phyloP scores from a whole-genome alignment of 1,140 invertebrate genomes.

The Oryctes rhinoceros region DNA sequence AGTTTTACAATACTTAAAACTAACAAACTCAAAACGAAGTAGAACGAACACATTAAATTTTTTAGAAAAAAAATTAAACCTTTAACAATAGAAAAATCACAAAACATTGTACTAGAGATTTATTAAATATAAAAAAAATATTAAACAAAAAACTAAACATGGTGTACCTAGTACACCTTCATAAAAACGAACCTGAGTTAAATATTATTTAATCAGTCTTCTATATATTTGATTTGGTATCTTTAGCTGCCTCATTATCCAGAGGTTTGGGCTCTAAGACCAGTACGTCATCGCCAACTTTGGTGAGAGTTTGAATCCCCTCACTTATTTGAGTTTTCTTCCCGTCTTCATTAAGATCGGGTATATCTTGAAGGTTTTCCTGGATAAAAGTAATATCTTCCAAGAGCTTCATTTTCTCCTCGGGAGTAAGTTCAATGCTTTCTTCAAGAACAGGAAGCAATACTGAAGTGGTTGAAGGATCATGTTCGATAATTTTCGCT shows the following conservation, averaged over 20 bases:
- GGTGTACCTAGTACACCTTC: neutral
- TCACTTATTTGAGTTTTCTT: neutral
- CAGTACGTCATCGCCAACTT: no score
- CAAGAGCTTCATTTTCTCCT: no score
- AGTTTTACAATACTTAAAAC: conserved; percentile 10
- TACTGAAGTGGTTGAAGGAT: no score
- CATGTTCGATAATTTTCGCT: neutral
- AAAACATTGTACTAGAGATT: conserved; percentile 33
- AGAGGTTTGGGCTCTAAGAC: no score
- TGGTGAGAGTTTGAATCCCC: neutral
- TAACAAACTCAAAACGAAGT: neutral
- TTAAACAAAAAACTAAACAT: neutral
- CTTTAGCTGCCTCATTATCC: neutral
- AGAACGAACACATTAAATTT: neutral
- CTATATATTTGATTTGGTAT: neutral
- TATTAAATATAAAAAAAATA: neutral
- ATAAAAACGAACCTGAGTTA: conserved; percentile 2
- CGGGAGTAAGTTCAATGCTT: no score
- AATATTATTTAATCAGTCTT: conserved; percentile 21
- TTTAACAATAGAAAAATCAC: conserved; percentile 28
- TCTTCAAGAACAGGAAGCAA: no score
- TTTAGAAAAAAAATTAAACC: neutral
- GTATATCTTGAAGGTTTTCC: neutral
- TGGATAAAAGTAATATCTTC: no score
- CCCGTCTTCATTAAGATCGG: no score